Conservation (phyloP, 2,888 invertebrate species). For the Liopterus haemorrhoidalis region DNA sequence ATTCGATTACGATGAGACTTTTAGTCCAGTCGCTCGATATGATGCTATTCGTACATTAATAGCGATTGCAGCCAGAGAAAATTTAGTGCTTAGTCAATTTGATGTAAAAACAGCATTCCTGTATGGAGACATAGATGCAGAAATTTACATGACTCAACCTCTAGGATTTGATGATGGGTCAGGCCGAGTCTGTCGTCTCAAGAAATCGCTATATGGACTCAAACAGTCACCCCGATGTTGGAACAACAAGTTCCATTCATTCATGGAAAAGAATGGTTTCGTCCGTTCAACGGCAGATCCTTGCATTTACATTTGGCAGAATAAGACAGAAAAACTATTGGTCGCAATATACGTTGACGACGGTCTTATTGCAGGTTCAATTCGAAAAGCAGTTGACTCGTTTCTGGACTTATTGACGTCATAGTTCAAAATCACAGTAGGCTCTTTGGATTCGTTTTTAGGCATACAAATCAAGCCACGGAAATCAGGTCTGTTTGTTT, state of each 20-base stretch:
- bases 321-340: constrained; percentile 12
- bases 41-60: constrained; percentile 20
- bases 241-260: constrained; percentile 1
- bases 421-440: constrained; percentile 26
- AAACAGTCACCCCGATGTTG: constrained; percentile 1
- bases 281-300: constrained; percentile 19
- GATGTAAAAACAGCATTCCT: constrained; percentile 25
- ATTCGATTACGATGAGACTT: constrained; percentile 28
- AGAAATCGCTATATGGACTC: constrained; percentile 24
- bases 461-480: constrained; percentile 29
- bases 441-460: constrained; percentile 28
- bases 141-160: constrained; percentile 21
- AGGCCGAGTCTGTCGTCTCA: constrained; percentile 19
- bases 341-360: constrained; percentile 20
- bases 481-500: constrained; percentile 25
- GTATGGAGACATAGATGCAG: constrained; percentile 20
- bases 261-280: constrained; percentile 14
- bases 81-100: constrained; percentile 25
- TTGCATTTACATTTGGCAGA: constrained; percentile 19
- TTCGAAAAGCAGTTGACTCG: constrained; percentile 17
- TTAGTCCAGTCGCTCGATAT: constrained; percentile 25
- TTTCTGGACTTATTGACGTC: constrained; percentile 35
- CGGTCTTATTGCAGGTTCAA: constrained; percentile 11
- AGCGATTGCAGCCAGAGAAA: constrained; percentile 23
- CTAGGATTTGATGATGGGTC: constrained; percentile 13